Conservation (phyloP, 2,113 vertebrate species). For the Crotalus viridis region DNA sequence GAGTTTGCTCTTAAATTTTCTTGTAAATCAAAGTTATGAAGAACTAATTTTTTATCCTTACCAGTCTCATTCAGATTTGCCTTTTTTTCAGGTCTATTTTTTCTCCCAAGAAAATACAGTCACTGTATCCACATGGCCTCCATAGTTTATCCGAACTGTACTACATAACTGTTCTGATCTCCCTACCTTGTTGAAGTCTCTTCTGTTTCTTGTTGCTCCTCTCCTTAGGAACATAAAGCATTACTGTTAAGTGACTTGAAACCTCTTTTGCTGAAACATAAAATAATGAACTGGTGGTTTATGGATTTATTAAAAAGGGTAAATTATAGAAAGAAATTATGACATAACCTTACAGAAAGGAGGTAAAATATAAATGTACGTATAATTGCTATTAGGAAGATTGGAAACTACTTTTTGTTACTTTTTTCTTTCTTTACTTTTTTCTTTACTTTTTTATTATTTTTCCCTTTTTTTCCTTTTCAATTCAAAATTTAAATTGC, state of each 20-base stretch:
- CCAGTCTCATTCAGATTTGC: not conserved
- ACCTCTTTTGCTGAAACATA: not conserved
- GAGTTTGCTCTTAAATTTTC: not conserved
- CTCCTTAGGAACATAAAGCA: not conserved
- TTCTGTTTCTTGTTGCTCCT: not conserved
- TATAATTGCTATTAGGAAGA: not conserved
- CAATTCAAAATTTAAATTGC: not conserved
- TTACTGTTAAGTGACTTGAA: not conserved
- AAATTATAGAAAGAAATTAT: not conserved
- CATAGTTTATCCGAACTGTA: not conserved
- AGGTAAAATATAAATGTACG: not conserved
- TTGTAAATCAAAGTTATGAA: not conserved
- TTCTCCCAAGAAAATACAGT: not conserved
- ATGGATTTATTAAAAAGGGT: not conserved
- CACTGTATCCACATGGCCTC: not conserved
- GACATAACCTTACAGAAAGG: not conserved
- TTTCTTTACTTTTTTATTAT: not conserved
- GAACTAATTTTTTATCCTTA: not conserved
- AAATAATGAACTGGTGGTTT: not conserved
- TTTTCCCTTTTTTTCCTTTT: not conserved
- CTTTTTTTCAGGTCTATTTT: not conserved
- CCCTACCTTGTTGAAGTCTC: not conserved
- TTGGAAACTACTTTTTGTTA: not conserved
- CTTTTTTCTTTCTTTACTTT: not conserved
- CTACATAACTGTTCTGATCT: not conserved